A percentile compares a stretch with the other conserved stretches of the same genome.
phyloP scores from a whole-genome alignment of 2,113 vertebrate genomes.

The Semicossyphus pulcher region DNA sequence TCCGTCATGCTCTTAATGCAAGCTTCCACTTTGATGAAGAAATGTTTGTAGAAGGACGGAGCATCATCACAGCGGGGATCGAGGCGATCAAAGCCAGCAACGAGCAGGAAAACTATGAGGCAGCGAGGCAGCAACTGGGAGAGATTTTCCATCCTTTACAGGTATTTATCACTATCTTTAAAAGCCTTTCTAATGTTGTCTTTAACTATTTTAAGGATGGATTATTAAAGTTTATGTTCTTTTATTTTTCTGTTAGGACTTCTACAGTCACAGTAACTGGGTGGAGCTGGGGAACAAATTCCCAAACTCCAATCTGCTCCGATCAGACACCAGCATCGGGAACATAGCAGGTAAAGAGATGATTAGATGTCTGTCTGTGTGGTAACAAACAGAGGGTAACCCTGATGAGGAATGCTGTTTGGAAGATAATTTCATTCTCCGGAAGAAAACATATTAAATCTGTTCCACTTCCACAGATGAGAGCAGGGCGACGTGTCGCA shows the following conservation, averaged over 20 bases:
- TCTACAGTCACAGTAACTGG: slow-evolving; percentile 83
- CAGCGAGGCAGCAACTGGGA: slow-evolving; percentile 69
- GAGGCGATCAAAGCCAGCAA: slow-evolving; percentile 57
- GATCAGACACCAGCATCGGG: slow-evolving; percentile 54
- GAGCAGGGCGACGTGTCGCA: slow-evolving; percentile 73
- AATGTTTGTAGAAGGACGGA: slow-evolving; percentile 54
- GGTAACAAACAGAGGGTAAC: not conserved
- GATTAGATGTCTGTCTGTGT: no score
- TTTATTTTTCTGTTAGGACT: slow-evolving; percentile 66
- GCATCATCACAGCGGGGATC: slow-evolving; percentile 65
- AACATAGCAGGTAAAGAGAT: slow-evolving; percentile 72
- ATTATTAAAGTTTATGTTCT: not conserved
- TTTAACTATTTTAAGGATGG: not conserved
- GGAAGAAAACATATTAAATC: not conserved
- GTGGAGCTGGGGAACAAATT: slow-evolving; percentile 65
- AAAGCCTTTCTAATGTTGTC: not conserved
- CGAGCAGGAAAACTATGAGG: slow-evolving; percentile 44
- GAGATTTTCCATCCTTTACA: slow-evolving; percentile 74
- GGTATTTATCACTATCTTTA: slow-evolving; percentile 38
- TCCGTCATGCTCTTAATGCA: slow-evolving; percentile 20
- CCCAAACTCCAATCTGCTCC: slow-evolving; percentile 72
- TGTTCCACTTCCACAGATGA: slow-evolving; percentile 15
- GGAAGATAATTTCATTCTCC: not conserved
- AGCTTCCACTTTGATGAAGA: slow-evolving; percentile 78
- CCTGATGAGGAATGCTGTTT: not conserved